phyloP scores from a whole-genome alignment of 37 sponge, comb jelly and placozoan genomes.

The Spongia lamella region DNA sequence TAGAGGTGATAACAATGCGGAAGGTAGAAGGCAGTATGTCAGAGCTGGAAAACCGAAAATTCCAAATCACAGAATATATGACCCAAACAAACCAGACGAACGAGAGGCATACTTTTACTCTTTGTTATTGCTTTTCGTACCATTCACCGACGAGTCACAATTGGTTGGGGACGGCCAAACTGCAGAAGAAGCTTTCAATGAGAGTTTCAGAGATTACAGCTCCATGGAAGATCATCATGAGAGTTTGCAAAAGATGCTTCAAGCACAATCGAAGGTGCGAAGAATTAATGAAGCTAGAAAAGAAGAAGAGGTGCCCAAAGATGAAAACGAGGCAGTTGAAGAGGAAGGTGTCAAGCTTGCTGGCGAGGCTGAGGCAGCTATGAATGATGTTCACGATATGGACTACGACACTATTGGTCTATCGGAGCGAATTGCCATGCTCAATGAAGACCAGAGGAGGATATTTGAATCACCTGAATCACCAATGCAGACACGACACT shows the following conservation, averaged over 20 bases:
- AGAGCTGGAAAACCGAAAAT: conserved; percentile 9
- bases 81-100: conserved; percentile 22
- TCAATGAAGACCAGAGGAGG: conserved; percentile 22
- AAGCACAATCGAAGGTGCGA: conserved; percentile 1
- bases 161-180: conserved; percentile 30
- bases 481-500: conserved; percentile 16
- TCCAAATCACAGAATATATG: conserved; percentile 36
- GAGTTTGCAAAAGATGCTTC: conserved; percentile 40
- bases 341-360: background rate
- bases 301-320: conserved; percentile 12
- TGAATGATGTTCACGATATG: conserved; percentile 18
- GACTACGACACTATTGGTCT: background rate
- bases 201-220: background rate
- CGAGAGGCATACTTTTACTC: conserved; percentile 50
- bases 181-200: conserved; percentile 34
- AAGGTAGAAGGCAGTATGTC: conserved; percentile 4
- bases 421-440: background rate
- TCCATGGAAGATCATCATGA: conserved; percentile 16
- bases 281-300: conserved; percentile 14
- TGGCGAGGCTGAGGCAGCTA: conserved; percentile 30
- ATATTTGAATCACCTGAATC: conserved; percentile 21
- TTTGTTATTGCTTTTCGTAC: conserved; percentile 35
- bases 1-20: background rate
- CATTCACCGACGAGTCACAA: conserved; percentile 32
- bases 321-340: conserved; percentile 13